Conservation (phyloP, 2,113 vertebrate species). For the Gulo gulo region DNA sequence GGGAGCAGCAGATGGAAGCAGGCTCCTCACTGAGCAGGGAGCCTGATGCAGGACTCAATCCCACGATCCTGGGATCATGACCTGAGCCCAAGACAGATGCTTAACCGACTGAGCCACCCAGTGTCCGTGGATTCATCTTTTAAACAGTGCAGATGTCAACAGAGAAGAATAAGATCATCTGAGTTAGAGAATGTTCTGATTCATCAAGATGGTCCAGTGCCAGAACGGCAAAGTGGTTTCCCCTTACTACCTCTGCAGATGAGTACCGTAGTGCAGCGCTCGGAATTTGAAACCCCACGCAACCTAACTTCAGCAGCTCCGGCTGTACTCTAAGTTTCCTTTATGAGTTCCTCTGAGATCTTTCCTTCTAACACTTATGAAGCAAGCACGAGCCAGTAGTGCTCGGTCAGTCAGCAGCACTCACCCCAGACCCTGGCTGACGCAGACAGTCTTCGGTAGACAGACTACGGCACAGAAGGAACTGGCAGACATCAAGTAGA, state of each 20-base stretch:
- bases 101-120: not conserved
- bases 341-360: not conserved
- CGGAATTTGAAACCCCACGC: not conserved
- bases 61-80: not conserved
- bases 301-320: not conserved
- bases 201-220: not conserved
- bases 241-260: not conserved
- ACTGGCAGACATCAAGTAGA: fast-evolving
- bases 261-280: not conserved
- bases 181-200: not conserved
- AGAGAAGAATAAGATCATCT: not conserved
- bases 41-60: too few relatives aligned
- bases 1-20: too few relatives aligned
- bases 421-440: not conserved
- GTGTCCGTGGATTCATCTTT: not conserved
- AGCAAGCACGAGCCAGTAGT: not conserved
- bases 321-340: not conserved
- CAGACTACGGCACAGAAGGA: not conserved
- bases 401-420: not conserved
- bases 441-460: not conserved
- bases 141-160: not conserved
- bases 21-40: not conserved
- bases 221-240: not conserved
- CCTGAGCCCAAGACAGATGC: not conserved
- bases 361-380: not conserved